These are phyloP conservation scores for Patagioenas fasciata DNA, from an alignment of 2,113 vertebrate species.

Conservation along the genomic window DNA sequence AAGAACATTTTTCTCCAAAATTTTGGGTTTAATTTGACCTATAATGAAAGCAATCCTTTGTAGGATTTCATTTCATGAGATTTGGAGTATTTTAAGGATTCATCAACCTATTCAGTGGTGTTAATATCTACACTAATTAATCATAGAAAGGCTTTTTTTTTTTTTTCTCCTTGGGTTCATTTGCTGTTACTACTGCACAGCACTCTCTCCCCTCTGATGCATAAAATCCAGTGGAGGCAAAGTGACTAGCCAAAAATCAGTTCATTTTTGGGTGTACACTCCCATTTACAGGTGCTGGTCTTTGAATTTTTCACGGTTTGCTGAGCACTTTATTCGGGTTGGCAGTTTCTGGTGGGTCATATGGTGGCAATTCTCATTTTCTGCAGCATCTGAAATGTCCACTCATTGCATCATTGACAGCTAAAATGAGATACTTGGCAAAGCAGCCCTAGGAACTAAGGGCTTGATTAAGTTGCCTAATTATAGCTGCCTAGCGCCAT, in stretches of 20 bases:
- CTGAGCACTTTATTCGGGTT: background rate
- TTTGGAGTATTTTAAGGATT: background rate
- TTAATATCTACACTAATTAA: background rate
- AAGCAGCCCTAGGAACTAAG: conserved; percentile 18
- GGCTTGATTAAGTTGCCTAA: conserved; percentile 44
- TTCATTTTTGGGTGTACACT: background rate
- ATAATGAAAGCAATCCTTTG: background rate
- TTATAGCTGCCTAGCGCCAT: conserved; percentile 25
- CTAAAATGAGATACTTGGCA: conserved; percentile 61
- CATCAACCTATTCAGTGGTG: background rate
- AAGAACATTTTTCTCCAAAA: background rate
- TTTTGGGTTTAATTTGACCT: background rate
- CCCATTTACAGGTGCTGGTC: background rate
- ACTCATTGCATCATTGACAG: conserved; percentile 20
- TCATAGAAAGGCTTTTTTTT: background rate
- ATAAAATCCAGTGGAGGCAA: background rate
- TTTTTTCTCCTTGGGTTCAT: background rate
- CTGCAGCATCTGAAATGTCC: conserved; percentile 37
- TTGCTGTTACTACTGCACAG: background rate
- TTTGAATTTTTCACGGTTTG: background rate
- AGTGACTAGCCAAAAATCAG: conserved; percentile 10
- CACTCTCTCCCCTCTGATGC: background rate
- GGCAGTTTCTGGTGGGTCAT: background rate
- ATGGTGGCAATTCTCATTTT: conserved; percentile 36
- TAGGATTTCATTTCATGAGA: background rate